These are phyloP conservation scores for Yponomeuta sedellus DNA, from an alignment of 2,888 invertebrate species.

Conservation along the genomic window DNA sequence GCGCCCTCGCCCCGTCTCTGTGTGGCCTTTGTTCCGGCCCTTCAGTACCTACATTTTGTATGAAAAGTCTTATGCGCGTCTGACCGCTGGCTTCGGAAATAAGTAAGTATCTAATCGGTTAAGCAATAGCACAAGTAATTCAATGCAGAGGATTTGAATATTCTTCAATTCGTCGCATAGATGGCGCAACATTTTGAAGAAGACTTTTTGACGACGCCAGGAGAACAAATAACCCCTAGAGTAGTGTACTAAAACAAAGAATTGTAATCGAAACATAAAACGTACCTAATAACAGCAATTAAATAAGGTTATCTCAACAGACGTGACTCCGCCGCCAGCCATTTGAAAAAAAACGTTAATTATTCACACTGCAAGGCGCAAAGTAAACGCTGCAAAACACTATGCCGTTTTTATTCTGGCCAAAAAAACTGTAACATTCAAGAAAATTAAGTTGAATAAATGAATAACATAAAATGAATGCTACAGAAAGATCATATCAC, in stretches of 20 bases:
- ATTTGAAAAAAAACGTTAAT: neutral
- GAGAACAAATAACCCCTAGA: neutral
- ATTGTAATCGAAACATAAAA: neutral
- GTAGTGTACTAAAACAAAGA: neutral
- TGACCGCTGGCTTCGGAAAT: too few relatives aligned
- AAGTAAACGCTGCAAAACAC: conserved; percentile 3
- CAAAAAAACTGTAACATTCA: neutral
- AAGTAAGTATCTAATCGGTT: too few relatives aligned
- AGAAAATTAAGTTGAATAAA: neutral
- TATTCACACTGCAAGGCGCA: neutral
- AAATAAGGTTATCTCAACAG: neutral
- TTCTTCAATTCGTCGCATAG: too few relatives aligned
- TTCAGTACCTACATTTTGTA: too few relatives aligned
- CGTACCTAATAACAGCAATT: neutral
- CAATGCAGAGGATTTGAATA: too few relatives aligned
- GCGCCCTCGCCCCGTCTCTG: too few relatives aligned
- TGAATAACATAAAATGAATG: neutral
- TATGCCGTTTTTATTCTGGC: neutral
- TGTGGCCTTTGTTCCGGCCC: too few relatives aligned
- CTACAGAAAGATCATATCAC: too few relatives aligned
- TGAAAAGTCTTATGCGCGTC: too few relatives aligned
- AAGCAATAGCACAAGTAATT: too few relatives aligned
- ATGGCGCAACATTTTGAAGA: too few relatives aligned
- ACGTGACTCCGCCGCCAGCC: neutral
- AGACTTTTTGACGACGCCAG: neutral